Conservation (phyloP, 2,113 vertebrate species). For the Smithornis capensis region DNA sequence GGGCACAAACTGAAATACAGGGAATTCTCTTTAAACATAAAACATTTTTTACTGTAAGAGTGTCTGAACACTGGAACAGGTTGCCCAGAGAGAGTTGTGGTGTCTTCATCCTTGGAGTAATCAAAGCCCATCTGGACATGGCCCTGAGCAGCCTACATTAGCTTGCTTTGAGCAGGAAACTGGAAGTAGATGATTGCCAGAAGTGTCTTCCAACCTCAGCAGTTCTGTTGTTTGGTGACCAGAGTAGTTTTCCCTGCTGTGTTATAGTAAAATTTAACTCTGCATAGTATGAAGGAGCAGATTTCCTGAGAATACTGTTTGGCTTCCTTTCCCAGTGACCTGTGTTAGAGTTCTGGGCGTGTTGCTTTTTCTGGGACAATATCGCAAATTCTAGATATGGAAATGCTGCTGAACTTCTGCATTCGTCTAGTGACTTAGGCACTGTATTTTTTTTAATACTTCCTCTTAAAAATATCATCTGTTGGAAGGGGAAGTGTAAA, state of each 20-base stretch:
- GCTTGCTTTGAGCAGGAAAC: not conserved
- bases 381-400: not conserved
- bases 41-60: not conserved
- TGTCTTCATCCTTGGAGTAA: not conserved
- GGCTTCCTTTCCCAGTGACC: not conserved
- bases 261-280: not conserved
- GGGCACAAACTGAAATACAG: not conserved
- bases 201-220: not conserved
- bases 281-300: not conserved
- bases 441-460: not conserved
- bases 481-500: conserved; percentile 9
- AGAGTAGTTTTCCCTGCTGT: not conserved
- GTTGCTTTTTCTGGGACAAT: not conserved
- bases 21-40: not conserved
- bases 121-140: not conserved
- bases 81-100: not conserved
- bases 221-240: not conserved
- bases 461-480: not conserved
- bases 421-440: not conserved
- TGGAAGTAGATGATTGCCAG: not conserved
- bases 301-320: not conserved
- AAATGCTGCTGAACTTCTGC: not conserved
- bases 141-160: not conserved
- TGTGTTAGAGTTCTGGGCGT: not conserved
- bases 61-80: not conserved